Percentiles rank a stretch among this genome's conserved stretches.
These are phyloP conservation scores for Mesorhabditis sp. DNA, from an alignment of 2,888 invertebrate species.

Conservation along the genomic window DNA sequence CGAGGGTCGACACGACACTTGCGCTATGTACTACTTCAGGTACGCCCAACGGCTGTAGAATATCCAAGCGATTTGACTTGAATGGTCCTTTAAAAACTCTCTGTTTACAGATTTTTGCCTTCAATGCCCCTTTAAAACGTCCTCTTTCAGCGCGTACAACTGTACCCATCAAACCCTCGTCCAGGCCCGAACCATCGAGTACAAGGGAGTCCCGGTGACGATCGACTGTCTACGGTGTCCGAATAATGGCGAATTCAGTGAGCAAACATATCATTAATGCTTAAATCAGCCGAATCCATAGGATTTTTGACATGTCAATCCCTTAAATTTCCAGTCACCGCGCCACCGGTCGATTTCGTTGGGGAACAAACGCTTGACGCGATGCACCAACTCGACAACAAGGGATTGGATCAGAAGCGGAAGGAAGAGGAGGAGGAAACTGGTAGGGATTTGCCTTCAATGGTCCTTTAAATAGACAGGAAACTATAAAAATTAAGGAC, in stretches of 20 bases:
- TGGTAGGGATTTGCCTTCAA: background rate
- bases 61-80: slow-evolving; percentile 7
- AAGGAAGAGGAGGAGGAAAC: background rate
- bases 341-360: slow-evolving; percentile 34
- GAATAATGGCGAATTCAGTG: slow-evolving; percentile 42
- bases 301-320: background rate
- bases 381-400: background rate
- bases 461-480: background rate
- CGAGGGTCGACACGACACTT: slow-evolving; percentile 26
- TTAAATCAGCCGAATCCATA: background rate
- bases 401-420: slow-evolving; percentile 14
- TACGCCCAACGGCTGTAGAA: background rate
- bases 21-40: slow-evolving; percentile 35
- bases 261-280: slow-evolving; percentile 12
- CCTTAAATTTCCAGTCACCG: slow-evolving; percentile 29
- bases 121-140: background rate
- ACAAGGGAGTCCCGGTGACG: slow-evolving; percentile 28
- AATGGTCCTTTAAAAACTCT: no score
- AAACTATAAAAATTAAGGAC: no score
- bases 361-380: slow-evolving; percentile 32
- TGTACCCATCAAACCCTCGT: slow-evolving; percentile 23
- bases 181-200: slow-evolving; percentile 24
- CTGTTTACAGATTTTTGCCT: background rate
- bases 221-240: slow-evolving; percentile 49
- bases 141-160: slow-evolving; percentile 14